Base-by-base conservation (phyloP, 2,797 vertebrate genomes). In the Diplodus sargus region DNA sequence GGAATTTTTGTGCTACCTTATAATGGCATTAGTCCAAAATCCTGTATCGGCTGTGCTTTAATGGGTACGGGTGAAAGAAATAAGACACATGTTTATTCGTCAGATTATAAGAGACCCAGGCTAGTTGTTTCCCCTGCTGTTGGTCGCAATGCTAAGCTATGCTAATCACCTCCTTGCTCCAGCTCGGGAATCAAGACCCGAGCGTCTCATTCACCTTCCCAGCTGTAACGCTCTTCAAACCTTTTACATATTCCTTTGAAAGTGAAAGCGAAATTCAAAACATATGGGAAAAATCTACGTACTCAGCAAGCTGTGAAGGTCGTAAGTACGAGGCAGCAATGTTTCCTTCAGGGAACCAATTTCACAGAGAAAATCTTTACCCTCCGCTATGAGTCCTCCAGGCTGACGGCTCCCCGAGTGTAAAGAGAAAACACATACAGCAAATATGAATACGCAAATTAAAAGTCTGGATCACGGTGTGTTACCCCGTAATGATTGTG, bases 391-490 rank as follows among this genome's bases (percentile, higher is more conserved):
- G 56, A 47, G n/a, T 64, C 63, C 25, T 13, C 43, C 59, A 22
- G 72, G 34, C 64, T 45, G 68, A 59, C 15, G 34, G 64, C 28
- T 70, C 10, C 47, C 64, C 22, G 30, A 17, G 71, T 39, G 73
- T 48, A 61, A 49, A 78, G 47, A 9, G 22, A 85, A 76, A 39
- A 42, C 43, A 13, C 54, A 60, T 61, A 81, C 22, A 34, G 57
- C 16, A 78, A 81, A 65, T 60, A 76, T 76, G 56, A 80, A 83
- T 63, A 85, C 82, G 71, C 43, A 84, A 86, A 85, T 87, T 10
- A 59, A 85, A 81, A 85, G 63, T 69, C 70, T 52, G 45, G 57
- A 16, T 63, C 53, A 12, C 43, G 30, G 18, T 56, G 16, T 25
- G 64, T 73, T 81, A 6, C 42, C 6, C 49, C 42, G n/a, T 70